phyloP scores from a whole-genome alignment of 2,113 vertebrate species.

The Rutilus rutilus region DNA sequence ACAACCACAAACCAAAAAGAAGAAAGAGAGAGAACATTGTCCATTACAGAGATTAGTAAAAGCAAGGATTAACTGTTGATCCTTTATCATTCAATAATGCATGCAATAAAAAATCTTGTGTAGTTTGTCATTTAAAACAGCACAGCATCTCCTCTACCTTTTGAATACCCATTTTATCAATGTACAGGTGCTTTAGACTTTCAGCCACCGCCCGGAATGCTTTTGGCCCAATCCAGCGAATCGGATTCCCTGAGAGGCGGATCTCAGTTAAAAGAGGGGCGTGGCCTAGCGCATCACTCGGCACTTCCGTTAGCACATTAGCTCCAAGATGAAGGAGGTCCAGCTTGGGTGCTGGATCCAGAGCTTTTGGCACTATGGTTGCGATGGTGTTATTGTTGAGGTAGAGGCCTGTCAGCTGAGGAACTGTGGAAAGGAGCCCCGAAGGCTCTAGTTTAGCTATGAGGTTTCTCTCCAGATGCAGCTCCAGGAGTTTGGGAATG shows the following conservation, averaged over 20 bases:
- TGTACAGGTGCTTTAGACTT: constrained; percentile 83
- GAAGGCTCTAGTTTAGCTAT: constrained; percentile 72
- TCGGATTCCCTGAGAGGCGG: constrained; percentile 81
- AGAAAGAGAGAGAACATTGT: neutral
- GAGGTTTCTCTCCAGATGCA: constrained; percentile 85
- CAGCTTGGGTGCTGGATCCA: constrained; percentile 74
- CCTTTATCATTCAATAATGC: neutral
- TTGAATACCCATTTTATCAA: constrained; percentile 81
- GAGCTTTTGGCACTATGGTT: constrained; percentile 64
- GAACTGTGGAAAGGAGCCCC: constrained; percentile 68
- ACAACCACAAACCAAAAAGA: neutral
- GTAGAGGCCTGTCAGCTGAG: constrained; percentile 79
- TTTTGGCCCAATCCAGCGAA: constrained; percentile 66
- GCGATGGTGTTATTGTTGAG: constrained; percentile 79
- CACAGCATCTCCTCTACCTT: constrained; percentile 66
- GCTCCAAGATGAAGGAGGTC: constrained; percentile 83
- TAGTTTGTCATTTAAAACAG: neutral
- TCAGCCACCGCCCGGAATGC: constrained; percentile 76
- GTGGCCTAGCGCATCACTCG: constrained; percentile 71
- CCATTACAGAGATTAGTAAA: neutral
- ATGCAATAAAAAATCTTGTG: neutral
- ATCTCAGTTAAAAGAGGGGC: constrained; percentile 78
- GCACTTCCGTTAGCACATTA: constrained; percentile 81
- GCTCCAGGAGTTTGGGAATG: constrained; percentile 81
- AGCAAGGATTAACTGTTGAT: neutral